Conservation (phyloP, 2,113 vertebrate species). For the Zootoca vivipara region DNA sequence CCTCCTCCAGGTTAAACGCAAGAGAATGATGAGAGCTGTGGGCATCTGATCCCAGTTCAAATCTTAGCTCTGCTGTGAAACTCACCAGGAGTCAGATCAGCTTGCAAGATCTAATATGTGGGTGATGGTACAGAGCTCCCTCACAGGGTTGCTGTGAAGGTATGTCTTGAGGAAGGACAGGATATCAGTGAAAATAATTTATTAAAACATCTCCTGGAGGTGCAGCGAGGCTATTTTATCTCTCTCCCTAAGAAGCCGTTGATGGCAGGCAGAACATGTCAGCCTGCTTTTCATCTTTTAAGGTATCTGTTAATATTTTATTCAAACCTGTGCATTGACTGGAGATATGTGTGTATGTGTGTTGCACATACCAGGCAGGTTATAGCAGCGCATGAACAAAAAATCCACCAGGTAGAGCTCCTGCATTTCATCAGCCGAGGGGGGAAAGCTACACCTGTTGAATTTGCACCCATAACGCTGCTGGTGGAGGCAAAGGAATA, state of each 20-base stretch:
- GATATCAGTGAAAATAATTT: not conserved
- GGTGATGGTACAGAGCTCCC: not conserved
- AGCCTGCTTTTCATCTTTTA: not conserved
- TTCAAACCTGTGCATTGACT: not conserved
- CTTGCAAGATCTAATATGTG: no score
- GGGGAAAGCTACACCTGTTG: not conserved
- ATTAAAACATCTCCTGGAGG: not conserved
- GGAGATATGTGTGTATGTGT: no score
- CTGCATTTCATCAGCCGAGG: not conserved
- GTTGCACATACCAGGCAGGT: not conserved
- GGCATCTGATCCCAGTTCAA: not conserved
- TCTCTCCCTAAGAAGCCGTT: not conserved
- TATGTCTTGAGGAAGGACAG: not conserved
- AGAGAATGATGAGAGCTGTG: no score
- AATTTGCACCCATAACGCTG: not conserved
- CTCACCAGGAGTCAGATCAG: not conserved
- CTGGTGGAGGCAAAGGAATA: no score
- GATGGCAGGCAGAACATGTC: not conserved
- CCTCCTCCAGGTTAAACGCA: not conserved
- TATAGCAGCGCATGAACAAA: not conserved
- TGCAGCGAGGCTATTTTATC: rapidly evolving
- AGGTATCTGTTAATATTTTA: not conserved
- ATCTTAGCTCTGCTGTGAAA: not conserved
- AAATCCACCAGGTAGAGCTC: not conserved
- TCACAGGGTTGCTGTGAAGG: no score